Conservation (phyloP, 2,113 vertebrate species). For the Zapus hudsonius region DNA sequence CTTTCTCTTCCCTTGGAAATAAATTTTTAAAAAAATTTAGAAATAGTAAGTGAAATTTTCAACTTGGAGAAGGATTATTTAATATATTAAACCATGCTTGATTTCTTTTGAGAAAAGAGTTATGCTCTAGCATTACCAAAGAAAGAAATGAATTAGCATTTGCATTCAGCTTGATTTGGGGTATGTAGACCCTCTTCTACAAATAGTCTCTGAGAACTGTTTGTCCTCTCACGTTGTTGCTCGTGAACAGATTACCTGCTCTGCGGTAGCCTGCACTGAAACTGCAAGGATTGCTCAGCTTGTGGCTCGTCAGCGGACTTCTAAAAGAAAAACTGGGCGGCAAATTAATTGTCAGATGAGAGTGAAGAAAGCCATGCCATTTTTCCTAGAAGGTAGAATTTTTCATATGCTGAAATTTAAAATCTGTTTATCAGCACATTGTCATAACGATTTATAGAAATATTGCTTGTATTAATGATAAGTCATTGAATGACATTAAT, state of each 20-base stretch:
- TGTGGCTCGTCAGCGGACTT: conserved; percentile 90
- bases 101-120: conserved; percentile 29
- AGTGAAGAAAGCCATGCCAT: conserved; percentile 87
- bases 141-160: neutral
- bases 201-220: conserved; percentile 30
- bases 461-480: conserved; percentile 19
- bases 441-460: neutral
- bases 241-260: conserved; percentile 87
- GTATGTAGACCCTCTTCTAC: neutral
- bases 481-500: neutral
- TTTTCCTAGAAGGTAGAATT: conserved; percentile 88
- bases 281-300: conserved; percentile 92
- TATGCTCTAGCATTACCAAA: conserved; percentile 1
- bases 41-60: conserved; percentile 13
- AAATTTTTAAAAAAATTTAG: too few species aligned
- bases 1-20: too few species aligned
- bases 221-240: neutral
- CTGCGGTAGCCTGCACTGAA: conserved; percentile 89
- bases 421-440: neutral
- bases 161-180: conserved; percentile 13
- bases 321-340: conserved; percentile 89
- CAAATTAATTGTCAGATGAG: conserved; percentile 93
- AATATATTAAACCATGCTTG: neutral
- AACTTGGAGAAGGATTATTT: neutral
- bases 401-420: conserved; percentile 18